Conservation (phyloP, 2,113 vertebrate genomes). For the Chloropsis cyanopogon region DNA sequence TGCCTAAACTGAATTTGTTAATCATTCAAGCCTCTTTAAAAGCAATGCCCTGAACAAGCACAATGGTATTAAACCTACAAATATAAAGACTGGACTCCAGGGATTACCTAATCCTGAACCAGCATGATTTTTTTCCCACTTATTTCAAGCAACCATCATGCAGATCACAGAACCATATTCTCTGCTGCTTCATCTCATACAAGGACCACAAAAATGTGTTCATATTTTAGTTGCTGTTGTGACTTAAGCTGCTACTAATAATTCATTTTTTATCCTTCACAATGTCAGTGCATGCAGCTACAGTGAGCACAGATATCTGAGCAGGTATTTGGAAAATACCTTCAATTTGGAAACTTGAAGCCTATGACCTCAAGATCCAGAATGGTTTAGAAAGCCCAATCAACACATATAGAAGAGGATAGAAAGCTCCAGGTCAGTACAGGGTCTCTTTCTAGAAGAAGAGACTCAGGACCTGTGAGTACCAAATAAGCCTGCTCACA, state of each 20-base stretch:
- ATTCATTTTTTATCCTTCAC: background rate
- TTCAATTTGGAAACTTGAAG: background rate
- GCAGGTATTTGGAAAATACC: background rate
- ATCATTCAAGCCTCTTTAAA: background rate
- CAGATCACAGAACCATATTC: background rate
- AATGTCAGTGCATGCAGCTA: background rate
- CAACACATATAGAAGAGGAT: background rate
- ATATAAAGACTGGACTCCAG: background rate
- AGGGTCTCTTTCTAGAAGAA: background rate
- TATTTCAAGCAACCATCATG: background rate
- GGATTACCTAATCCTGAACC: background rate
- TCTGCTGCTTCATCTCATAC: background rate
- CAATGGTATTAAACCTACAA: background rate
- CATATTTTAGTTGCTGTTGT: background rate
- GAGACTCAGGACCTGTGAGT: background rate
- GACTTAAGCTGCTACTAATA: background rate
- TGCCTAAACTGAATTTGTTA: background rate
- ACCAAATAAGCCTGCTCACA: background rate
- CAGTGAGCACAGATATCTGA: background rate
- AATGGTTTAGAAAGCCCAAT: background rate
- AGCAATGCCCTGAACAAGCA: background rate
- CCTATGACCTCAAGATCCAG: background rate
- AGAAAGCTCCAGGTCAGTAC: background rate
- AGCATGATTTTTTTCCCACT: background rate
- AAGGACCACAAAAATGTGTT: background rate